Base-by-base conservation (phyloP, 2,888 invertebrate species). In the Temnothorax ravouxi region DNA sequence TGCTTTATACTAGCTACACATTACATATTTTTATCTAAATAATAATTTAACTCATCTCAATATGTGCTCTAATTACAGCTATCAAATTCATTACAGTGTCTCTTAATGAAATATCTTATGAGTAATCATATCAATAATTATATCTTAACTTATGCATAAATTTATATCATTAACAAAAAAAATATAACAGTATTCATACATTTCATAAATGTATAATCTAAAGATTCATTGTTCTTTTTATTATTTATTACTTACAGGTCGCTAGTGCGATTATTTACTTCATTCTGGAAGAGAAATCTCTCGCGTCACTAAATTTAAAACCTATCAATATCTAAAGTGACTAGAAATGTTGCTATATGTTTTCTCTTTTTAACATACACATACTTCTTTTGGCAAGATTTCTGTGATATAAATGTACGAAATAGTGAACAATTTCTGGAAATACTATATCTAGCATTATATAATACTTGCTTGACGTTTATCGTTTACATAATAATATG, bases 381-480 rank as follows among this genome's bases (percentile, higher is more conserved):
- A 83, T 87, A 69, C 52, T 88, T 87, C 90, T 88, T 93, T 92
- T 92, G 93, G 92, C 93, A 93, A 92, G 90, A 91, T 89, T 91
- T 89, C 88, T 92, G 89, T 85, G 88, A 92, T 93, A 93, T 91
- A 94, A 94, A 94, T 93, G 92, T 93, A 94, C 81, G 92, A 94
- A 94, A 94, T 90, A 92, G 91, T 91, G 90, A 89, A 90, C 86
- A 87, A 84, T 87, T 85, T 84, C 90, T 88, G 89, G 87, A 91
- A 89, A 90, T 87, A 89, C 89, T 91, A 91, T 88, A 88, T 88
- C 89, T 76, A 86, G 44, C 77, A 72, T 88, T 72, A 64, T 86
- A 91, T 90, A 92, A 90, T 92, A 90, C 88, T 89, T 89, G 69
- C 72, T 71, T 84, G 41, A 72, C n/a, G 52, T 82, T 69, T 52